Evolutionary conservation across 2,888 invertebrate genomes (phyloP).

Genomic region (Xylota segnis): DNA sequence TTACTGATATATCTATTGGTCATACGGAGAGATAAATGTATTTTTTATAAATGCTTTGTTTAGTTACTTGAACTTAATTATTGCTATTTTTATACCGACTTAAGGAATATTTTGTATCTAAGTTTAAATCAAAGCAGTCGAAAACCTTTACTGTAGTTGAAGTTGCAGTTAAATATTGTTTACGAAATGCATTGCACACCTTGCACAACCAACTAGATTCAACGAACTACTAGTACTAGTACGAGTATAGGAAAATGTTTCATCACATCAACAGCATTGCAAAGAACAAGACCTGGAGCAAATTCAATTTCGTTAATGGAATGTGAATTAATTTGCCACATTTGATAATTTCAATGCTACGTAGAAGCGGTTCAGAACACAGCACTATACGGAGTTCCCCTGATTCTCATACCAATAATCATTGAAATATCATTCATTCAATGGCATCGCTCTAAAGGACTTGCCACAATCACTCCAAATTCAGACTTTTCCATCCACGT

Average conservation of each 20-base stretch:
- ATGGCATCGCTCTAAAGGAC: conserved; percentile 43
- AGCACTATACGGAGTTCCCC: conserved; percentile 13
- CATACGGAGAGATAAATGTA: too few relatives aligned
- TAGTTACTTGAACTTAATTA: too few relatives aligned
- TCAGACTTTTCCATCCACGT: conserved; percentile 56
- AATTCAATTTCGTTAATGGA: conserved; percentile 75
- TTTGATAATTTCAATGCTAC: conserved; percentile 63
- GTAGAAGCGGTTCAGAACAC: conserved; percentile 15
- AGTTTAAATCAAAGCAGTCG: too few relatives aligned
- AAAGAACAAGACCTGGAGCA: conserved; percentile 55
- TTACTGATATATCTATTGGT: too few relatives aligned
- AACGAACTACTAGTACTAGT: not conserved
- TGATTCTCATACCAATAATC: conserved; percentile 48
- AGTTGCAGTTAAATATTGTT: too few relatives aligned
- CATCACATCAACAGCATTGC: conserved; percentile 55
- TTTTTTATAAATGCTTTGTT: too few relatives aligned
- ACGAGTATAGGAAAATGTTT: conserved; percentile 12
- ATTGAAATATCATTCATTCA: conserved; percentile 65
- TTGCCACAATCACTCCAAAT: conserved; percentile 61
- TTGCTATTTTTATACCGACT: too few relatives aligned
- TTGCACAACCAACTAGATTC: not conserved
- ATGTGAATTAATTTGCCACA: conserved; percentile 75
- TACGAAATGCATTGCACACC: not conserved
- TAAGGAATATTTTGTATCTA: too few relatives aligned
- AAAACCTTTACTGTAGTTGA: too few relatives aligned